Base-by-base conservation (phyloP, 2,113 vertebrate species). In the Beaufortia kweichowensis region DNA sequence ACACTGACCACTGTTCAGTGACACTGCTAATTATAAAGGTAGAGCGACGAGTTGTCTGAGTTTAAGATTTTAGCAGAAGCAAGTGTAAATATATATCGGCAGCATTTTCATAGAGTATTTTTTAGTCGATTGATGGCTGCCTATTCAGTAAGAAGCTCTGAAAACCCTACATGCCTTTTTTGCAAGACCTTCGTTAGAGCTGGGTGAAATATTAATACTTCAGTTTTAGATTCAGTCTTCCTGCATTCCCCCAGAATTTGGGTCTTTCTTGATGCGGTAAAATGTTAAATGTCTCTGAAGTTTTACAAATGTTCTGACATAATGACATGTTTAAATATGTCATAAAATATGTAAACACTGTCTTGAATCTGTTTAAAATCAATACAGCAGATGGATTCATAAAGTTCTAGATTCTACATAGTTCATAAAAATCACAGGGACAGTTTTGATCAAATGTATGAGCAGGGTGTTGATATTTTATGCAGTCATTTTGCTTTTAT, bases 31-130 rank as follows among this genome's bases (percentile, higher is more conserved):
- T 67, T n/a, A 29, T 67, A 17, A 48, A 48, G 2, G 28, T 28
- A 12, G 43, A 68, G 43, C 65, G 43, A 67, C 64, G 28, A 43
- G 65, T 68, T 50, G 28, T 31, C 28, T 29, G 19, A 14, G 63
- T 28, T 28, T 66, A 15, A 31, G 19, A 63, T 35, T 19, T 19
- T 9, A 2, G 46, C 10, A 12, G 17, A 50, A 8, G 17, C 24
- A 29, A 14, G 17, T 29, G 17, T 31, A 31, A 53, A 50, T 23
- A 66, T 46, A 5, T 35, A 35, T 11, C 10, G 63, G 6, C 26
- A 10, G 35, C 23, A 17, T 65, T 43, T 65, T 65, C 39, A 10
- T 7, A 48, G 24, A 41, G 19, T 10, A 39, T n/a, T 26, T n/a
- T 33, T 12, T 15, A 50, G 65, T 31, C 19, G 43, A 46, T 15